Conservation (phyloP, 2,113 vertebrate species). For the Pygoscelis antarcticus region DNA sequence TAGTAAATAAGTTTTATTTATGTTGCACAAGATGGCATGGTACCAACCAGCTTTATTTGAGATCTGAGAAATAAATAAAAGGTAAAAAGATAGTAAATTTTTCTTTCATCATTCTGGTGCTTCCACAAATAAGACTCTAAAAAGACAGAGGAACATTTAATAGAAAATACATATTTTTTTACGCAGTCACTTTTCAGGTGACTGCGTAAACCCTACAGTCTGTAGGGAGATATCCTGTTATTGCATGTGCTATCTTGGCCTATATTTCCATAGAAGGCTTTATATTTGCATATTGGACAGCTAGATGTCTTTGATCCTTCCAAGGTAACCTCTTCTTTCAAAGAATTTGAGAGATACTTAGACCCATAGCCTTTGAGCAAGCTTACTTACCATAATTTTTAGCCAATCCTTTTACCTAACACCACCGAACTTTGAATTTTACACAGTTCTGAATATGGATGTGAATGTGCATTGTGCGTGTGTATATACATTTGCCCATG, state of each 20-base stretch:
- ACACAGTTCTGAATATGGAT: neutral
- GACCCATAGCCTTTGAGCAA: neutral
- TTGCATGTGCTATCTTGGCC: neutral
- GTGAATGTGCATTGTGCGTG: neutral
- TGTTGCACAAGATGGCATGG: neutral
- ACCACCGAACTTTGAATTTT: neutral
- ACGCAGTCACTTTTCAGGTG: neutral
- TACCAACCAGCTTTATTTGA: neutral
- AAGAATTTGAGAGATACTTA: neutral
- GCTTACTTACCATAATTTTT: neutral
- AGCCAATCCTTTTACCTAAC: neutral
- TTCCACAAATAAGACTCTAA: neutral
- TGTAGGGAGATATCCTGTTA: neutral
- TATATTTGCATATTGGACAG: neutral
- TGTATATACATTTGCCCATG: neutral
- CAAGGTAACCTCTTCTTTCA: neutral
- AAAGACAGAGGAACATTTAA: neutral
- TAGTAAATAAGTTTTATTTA: neutral
- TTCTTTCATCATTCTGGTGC: neutral
- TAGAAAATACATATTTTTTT: neutral
- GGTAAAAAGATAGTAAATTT: neutral
- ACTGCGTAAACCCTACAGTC: too few relatives aligned
- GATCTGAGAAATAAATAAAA: neutral
- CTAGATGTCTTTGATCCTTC: neutral
- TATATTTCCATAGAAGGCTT: neutral